Evolutionary conservation across 30 jellyfish, hydroid and myxozoan genomes (phyloP).

Genomic region (Catostylus mosaicus): DNA sequence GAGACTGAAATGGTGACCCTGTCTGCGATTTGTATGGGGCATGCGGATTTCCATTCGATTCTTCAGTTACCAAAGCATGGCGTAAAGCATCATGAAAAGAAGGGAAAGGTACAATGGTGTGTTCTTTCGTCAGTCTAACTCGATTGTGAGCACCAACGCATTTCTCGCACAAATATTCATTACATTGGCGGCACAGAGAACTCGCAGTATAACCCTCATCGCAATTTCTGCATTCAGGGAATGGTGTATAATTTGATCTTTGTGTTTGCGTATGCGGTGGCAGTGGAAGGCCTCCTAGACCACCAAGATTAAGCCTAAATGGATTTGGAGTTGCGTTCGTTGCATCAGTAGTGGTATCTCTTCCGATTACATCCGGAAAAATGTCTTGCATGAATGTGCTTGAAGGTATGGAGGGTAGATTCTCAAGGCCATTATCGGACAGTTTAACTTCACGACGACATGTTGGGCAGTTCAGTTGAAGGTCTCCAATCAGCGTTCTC

Average conservation of each 20-base stretch:
- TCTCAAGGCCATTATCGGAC: conserved; percentile 82
- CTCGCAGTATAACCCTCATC: conserved; percentile 89
- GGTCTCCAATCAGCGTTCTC: conserved; percentile 75
- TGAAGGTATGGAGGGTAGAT: conserved; percentile 88
- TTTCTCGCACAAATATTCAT: conserved; percentile 88
- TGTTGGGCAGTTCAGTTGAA: conserved; percentile 84
- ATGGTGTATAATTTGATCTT: conserved; percentile 54
- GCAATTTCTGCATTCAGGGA: conserved; percentile 84
- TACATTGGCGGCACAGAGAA: conserved; percentile 92
- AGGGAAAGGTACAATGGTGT: conserved; percentile 76
- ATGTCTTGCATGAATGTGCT: conserved; percentile 93
- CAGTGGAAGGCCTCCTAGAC: conserved; percentile 37
- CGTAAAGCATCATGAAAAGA: conserved; percentile 77
- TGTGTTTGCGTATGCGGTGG: conserved; percentile 22
- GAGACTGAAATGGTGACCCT: conserved; percentile 31
- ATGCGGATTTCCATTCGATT: conserved; percentile 19
- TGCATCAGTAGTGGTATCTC: conserved; percentile 61
- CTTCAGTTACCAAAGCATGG: conserved; percentile 62
- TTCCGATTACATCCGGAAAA: conserved; percentile 91
- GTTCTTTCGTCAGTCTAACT: conserved; percentile 87
- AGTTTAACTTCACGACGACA: conserved; percentile 91
- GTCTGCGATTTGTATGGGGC: conserved; percentile 39
- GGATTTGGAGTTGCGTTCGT: conserved; percentile 39
- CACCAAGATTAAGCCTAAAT: conserved; percentile 9
- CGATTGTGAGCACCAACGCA: conserved; percentile 96